Evolutionary conservation across 1,140 invertebrate genomes (phyloP).

Genomic region (Eciton burchellii): DNA sequence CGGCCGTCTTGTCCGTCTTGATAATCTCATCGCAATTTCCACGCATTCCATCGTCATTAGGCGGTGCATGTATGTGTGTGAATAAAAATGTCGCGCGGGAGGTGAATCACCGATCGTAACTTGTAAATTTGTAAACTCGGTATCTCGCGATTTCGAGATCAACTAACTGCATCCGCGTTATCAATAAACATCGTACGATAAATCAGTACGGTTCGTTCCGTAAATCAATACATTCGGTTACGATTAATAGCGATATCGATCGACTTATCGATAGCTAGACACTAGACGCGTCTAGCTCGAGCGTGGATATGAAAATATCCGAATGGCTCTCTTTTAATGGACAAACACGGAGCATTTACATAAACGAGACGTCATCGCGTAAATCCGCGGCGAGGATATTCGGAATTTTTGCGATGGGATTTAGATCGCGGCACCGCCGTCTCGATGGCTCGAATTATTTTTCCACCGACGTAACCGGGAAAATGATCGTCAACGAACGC

Average conservation of each 20-base stretch:
- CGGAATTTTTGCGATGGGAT: constrained; percentile 37
- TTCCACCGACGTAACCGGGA: constrained; percentile 30
- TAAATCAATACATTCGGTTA: background rate
- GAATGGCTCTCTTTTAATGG: too few relatives aligned
- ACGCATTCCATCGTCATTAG: background rate
- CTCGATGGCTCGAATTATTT: constrained; percentile 51
- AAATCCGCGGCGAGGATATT: constrained; percentile 2
- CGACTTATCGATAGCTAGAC: too few relatives aligned
- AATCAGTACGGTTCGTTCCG: too few relatives aligned
- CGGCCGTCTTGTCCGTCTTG: constrained; percentile 29
- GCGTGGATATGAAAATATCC: constrained; percentile 7
- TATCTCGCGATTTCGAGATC: too few relatives aligned
- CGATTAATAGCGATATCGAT: background rate
- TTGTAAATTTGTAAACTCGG: background rate
- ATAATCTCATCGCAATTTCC: constrained; percentile 12
- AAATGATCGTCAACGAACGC: constrained; percentile 65
- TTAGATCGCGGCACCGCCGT: constrained; percentile 40
- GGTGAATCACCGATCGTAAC: background rate
- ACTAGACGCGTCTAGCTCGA: background rate
- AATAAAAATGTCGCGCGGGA: constrained; percentile 26
- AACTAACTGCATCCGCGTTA: too few relatives aligned
- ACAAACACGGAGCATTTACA: constrained; percentile 33
- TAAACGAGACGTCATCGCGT: constrained; percentile 10
- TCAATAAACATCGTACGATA: background rate
- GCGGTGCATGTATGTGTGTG: too few relatives aligned